These are phyloP conservation scores for Sander vitreus DNA, from an alignment of 2,113 vertebrate species.

Conservation along the genomic window DNA sequence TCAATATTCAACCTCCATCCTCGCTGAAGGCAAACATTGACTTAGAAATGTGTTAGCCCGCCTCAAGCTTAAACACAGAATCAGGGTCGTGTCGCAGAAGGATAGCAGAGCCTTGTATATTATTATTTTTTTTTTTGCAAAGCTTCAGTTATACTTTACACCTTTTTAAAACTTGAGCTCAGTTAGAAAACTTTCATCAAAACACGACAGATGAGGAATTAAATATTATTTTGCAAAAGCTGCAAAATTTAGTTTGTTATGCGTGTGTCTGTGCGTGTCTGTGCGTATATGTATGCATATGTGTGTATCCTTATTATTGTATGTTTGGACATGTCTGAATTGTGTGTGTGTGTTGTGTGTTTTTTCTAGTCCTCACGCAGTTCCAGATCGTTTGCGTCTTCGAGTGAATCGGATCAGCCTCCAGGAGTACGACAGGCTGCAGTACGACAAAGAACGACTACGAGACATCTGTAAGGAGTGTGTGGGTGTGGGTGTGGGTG, in stretches of 20 bases:
- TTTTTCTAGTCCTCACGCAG: conserved; percentile 90
- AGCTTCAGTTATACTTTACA: neutral
- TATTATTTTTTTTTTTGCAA: conserved; percentile 2
- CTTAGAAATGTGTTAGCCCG: conserved; percentile 7
- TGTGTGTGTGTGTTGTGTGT: conserved; percentile 21
- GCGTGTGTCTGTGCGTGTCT: conserved; percentile 30
- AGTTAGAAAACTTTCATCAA: neutral
- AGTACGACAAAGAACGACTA: conserved; percentile 96
- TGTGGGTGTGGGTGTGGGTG: neutral
- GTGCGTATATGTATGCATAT: conserved; percentile 31
- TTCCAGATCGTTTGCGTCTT: conserved; percentile 95
- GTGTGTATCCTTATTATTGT: conserved; percentile 8
- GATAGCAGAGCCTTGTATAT: neutral
- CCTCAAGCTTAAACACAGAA: neutral
- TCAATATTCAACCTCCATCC: neutral
- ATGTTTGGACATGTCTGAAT: conserved; percentile 37
- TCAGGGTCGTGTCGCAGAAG: neutral
- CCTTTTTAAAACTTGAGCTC: neutral
- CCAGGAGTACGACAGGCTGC: conserved; percentile 94
- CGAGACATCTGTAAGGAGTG: conserved; percentile 94
- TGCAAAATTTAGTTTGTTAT: conserved; percentile 20
- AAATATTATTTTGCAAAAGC: neutral
- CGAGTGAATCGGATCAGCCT: conserved; percentile 95
- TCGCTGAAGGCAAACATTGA: conserved; percentile 28
- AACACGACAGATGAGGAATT: conserved; percentile 6